These are phyloP conservation scores for Ctenomys sociabilis DNA, from an alignment of 2,113 vertebrate species.

Conservation along the genomic window DNA sequence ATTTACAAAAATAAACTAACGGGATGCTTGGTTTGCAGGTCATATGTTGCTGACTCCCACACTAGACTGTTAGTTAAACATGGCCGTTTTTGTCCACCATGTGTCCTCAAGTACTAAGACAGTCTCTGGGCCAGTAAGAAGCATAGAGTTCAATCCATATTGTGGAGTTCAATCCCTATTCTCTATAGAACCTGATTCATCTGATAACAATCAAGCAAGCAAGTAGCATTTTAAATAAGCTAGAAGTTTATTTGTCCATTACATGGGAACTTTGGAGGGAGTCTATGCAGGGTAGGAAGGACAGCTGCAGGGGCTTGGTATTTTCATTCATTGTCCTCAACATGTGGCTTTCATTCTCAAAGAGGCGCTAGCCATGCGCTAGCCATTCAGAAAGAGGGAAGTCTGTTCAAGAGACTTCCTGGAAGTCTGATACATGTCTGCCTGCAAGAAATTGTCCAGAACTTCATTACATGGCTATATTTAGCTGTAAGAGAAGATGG, in stretches of 20 bases:
- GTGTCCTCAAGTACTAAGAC: not conserved
- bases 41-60: not conserved
- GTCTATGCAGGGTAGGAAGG: not conserved
- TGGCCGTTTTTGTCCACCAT: not conserved
- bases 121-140: not conserved
- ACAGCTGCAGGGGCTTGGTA: not conserved
- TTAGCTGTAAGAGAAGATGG: not conserved
- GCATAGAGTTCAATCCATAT: not conserved
- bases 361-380: not conserved
- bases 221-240: not conserved
- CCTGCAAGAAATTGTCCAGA: not conserved
- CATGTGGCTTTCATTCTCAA: constrained; percentile 1
- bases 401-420: constrained; percentile 4
- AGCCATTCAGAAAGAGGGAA: not conserved
- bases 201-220: not conserved
- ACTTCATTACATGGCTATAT: not conserved
- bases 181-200: not conserved
- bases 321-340: not conserved
- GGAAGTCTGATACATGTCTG: not conserved
- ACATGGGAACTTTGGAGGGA: not conserved
- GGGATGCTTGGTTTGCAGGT: not conserved
- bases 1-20: not conserved
- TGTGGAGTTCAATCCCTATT: constrained; percentile 10
- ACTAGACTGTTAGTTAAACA: not conserved
- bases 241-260: not conserved